These are phyloP conservation scores for Sarcophilus harrisii DNA, from an alignment of 2,797 vertebrate genomes.

Conservation along the genomic window DNA sequence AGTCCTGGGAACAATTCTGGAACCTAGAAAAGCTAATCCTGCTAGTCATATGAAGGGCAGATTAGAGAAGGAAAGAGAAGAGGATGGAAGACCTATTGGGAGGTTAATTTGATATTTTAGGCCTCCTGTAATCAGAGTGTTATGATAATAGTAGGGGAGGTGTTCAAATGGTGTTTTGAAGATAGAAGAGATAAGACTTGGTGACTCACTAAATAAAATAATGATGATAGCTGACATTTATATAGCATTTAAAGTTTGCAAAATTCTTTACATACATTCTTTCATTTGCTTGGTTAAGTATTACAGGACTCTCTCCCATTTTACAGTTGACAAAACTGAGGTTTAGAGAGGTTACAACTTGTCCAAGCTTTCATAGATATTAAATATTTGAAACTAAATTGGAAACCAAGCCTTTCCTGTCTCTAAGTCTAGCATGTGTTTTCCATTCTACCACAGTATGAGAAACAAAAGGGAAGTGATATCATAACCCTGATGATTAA, in stretches of 20 bases:
- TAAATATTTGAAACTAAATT: background rate
- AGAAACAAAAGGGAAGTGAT: background rate
- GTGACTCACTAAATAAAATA: background rate
- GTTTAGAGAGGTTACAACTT: background rate
- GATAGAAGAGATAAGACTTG: background rate
- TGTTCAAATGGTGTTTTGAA: background rate
- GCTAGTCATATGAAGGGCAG: background rate
- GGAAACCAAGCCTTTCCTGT: background rate
- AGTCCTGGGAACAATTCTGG: background rate
- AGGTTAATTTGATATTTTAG: background rate
- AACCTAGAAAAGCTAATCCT: background rate
- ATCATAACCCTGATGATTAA: background rate
- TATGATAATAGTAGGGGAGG: background rate
- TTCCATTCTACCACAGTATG: background rate
- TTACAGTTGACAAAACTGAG: background rate
- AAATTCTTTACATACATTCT: background rate
- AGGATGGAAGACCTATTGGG: background rate
- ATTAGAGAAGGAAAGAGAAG: background rate
- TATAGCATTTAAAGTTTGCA: background rate
- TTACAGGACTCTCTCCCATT: background rate
- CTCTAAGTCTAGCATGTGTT: background rate
- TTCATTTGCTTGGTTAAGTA: background rate
- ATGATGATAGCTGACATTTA: background rate
- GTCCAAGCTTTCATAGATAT: background rate
- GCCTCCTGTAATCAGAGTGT: background rate